phyloP scores from a whole-genome alignment of 1,140 invertebrate species.

The Drosophila tani region DNA sequence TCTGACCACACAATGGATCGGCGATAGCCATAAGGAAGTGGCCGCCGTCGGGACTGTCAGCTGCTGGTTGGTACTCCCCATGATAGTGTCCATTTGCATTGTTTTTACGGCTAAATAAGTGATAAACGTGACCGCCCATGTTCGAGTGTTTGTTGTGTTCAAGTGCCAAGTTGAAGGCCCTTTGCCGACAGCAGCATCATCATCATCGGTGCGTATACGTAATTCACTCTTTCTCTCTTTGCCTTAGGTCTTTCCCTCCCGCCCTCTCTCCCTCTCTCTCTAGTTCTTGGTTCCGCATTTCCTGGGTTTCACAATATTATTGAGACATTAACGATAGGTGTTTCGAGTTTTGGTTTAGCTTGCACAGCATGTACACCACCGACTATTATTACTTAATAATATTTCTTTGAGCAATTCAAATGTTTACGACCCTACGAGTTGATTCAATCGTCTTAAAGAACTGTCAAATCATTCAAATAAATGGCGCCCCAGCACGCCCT shows the following conservation, averaged over 20 bases:
- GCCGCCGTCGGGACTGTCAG: conserved; percentile 21
- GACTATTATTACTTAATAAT: conserved; percentile 70
- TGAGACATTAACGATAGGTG: conserved; percentile 33
- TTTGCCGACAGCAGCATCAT: conserved; percentile 26
- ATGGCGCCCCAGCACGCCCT: conserved; percentile 60
- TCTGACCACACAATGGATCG: conserved; percentile 45
- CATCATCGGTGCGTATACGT: conserved; percentile 19
- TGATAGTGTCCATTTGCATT: conserved; percentile 26
- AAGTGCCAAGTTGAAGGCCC: conserved; percentile 73
- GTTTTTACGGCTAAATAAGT: conserved; percentile 60
- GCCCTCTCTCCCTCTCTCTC: neutral
- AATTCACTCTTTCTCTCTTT: neutral
- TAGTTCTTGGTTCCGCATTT: conserved; percentile 18
- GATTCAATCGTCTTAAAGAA: conserved; percentile 76
- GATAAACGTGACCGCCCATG: conserved; percentile 60
- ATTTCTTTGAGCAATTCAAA: conserved; percentile 66
- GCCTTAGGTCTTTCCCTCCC: neutral
- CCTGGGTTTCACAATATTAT: conserved; percentile 29
- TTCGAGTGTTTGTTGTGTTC: conserved; percentile 23
- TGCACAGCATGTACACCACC: conserved; percentile 58
- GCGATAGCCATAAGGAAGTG: conserved; percentile 61
- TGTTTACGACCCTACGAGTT: conserved; percentile 64
- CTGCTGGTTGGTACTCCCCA: conserved; percentile 21
- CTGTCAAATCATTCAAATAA: conserved; percentile 82
- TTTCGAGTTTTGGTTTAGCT: conserved; percentile 22